Percentiles rank a stretch among this genome's conserved stretches.
Evolutionary conservation across 2,797 vertebrate genomes (phyloP).

Genomic region (Accipiter superciliosus): DNA sequence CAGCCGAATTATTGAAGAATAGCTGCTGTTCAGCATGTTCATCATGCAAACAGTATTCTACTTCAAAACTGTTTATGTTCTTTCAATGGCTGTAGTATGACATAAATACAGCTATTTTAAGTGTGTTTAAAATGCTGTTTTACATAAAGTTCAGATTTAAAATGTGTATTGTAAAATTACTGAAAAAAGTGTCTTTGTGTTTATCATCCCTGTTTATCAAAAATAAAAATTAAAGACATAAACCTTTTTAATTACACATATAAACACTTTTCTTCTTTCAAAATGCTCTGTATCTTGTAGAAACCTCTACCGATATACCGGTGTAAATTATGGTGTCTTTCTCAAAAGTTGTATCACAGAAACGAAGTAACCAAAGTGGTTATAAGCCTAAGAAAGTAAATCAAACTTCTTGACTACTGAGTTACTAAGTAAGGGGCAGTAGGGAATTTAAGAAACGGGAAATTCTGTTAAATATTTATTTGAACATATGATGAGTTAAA

Average conservation of each 20-base stretch:
- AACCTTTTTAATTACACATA: background rate
- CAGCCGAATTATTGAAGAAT: background rate
- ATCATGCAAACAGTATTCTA: background rate
- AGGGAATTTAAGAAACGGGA: background rate
- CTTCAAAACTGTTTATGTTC: background rate
- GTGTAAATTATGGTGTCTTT: slow-evolving; percentile 37
- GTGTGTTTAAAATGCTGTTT: background rate
- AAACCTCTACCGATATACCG: background rate
- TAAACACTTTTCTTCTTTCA: slow-evolving; percentile 14
- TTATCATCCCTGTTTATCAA: background rate
- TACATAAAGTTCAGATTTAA: background rate
- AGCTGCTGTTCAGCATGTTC: background rate
- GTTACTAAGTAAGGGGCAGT: background rate
- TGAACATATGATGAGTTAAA: background rate
- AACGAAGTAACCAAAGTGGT: background rate
- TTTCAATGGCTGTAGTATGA: background rate
- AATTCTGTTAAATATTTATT: background rate
- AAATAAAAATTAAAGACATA: background rate
- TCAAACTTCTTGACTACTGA: background rate
- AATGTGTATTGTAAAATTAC: background rate
- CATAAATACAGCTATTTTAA: background rate
- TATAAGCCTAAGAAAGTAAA: background rate
- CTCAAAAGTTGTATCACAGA: slow-evolving; percentile 53
- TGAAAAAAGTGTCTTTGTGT: background rate
- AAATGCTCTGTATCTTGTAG: slow-evolving; percentile 2